Percentiles rank a stretch among this genome's conserved stretches.
Evolutionary conservation across 2,888 invertebrate species (phyloP).

Genomic region (Agrilus biguttatus): DNA sequence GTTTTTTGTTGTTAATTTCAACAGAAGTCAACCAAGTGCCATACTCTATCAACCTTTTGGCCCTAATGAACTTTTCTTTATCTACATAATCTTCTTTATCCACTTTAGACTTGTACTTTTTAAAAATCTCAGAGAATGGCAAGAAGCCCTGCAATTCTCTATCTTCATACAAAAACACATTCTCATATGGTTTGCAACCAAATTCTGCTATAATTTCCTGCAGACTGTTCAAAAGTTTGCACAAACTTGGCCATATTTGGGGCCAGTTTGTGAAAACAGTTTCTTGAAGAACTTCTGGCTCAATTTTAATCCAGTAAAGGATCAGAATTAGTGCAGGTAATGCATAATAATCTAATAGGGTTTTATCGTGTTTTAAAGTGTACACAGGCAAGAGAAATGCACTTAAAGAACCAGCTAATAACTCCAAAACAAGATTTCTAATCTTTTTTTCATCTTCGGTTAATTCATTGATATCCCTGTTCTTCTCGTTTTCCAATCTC

Average conservation of each 20-base stretch:
- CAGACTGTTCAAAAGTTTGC: slow-evolving; percentile 56
- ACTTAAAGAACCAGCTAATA: slow-evolving; percentile 51
- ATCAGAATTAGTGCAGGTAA: slow-evolving; percentile 67
- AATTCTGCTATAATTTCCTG: slow-evolving; percentile 37
- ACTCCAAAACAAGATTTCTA: slow-evolving; percentile 41
- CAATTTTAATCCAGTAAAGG: slow-evolving; percentile 53
- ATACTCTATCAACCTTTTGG: slow-evolving; percentile 35
- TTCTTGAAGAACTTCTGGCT: slow-evolving; percentile 37
- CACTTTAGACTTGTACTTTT: slow-evolving; percentile 37
- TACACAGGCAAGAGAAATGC: slow-evolving; percentile 57
- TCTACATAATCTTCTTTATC: slow-evolving; percentile 29
- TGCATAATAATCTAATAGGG: slow-evolving; percentile 47
- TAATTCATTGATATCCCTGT: slow-evolving; percentile 26
- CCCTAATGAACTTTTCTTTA: slow-evolving; percentile 34
- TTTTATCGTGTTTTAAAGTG: slow-evolving; percentile 48
- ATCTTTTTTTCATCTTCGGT: slow-evolving; percentile 43
- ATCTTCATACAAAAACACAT: slow-evolving; percentile 63
- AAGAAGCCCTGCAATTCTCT: slow-evolving; percentile 66
- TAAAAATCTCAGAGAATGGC: slow-evolving; percentile 48
- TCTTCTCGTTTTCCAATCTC: slow-evolving; percentile 33
- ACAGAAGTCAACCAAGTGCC: slow-evolving; percentile 35
- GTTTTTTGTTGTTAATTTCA: slow-evolving; percentile 27
- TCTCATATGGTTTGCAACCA: slow-evolving; percentile 38
- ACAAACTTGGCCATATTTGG: slow-evolving; percentile 68
- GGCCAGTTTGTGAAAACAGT: slow-evolving; percentile 41